phyloP scores from a whole-genome alignment of 2,113 vertebrate species.

The Piprites chloris region DNA sequence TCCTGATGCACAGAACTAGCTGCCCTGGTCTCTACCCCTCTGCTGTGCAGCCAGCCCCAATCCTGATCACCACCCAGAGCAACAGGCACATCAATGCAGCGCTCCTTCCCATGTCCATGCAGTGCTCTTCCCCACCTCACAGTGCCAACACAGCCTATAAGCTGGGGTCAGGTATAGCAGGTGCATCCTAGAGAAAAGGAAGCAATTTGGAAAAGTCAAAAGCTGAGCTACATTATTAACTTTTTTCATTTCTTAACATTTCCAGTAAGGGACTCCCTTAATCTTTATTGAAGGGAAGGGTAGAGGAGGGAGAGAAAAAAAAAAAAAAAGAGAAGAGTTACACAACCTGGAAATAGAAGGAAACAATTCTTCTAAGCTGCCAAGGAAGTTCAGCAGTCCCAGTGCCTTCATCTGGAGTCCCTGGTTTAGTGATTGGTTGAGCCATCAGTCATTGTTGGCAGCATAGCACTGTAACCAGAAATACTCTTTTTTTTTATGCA shows the following conservation, averaged over 20 bases:
- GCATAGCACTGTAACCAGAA: fast-evolving
- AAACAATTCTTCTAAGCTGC: not conserved
- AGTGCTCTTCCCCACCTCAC: not conserved
- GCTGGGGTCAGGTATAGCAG: not conserved
- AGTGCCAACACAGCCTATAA: not conserved
- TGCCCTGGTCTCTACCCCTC: not conserved
- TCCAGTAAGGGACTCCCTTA: not conserved
- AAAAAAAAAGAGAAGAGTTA: not conserved
- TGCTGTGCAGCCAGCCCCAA: not conserved
- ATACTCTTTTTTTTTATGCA: not conserved
- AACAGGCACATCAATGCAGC: not conserved
- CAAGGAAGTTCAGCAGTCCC: not conserved
- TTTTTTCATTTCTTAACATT: not conserved
- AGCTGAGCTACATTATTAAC: not conserved
- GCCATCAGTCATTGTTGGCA: not conserved
- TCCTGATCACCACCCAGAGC: not conserved
- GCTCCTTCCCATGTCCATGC: not conserved
- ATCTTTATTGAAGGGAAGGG: not conserved
- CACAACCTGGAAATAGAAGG: not conserved
- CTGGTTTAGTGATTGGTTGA: not conserved
- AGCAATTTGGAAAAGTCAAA: not conserved
- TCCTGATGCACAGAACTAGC: not conserved
- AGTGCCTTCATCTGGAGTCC: not conserved
- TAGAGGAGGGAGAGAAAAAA: not conserved
- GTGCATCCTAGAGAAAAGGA: not conserved